Conservation (phyloP, 2,797 vertebrate genomes). For the Sebastes minor region DNA sequence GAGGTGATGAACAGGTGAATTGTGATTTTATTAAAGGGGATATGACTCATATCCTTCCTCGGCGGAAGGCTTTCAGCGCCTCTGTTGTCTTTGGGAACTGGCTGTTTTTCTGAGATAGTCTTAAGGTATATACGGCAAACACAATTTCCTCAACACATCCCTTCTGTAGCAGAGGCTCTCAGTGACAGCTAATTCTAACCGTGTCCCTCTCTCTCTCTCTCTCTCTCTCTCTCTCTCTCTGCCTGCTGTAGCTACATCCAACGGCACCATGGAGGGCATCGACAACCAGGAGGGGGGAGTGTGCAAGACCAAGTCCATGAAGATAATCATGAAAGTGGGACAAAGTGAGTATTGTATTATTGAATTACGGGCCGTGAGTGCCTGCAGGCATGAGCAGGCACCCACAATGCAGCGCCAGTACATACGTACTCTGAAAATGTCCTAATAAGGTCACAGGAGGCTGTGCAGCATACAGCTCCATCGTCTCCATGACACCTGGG, state of each 20-base stretch:
- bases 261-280: conserved; percentile 97
- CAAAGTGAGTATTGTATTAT: conserved; percentile 89
- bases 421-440: conserved; percentile 11
- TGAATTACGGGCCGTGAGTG: neutral
- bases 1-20: conserved; percentile 55
- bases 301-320: conserved; percentile 98
- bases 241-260: conserved; percentile 90
- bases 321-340: conserved; percentile 99
- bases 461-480: conserved; percentile 9
- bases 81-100: conserved; percentile 35
- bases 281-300: conserved; percentile 99
- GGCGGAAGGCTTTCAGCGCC: neutral
- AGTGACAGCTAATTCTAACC: conserved; percentile 28
- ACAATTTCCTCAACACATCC: conserved; percentile 2
- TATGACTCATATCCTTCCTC: conserved; percentile 48
- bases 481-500: conserved; percentile 67
- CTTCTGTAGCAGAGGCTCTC: neutral
- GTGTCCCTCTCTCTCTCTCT: neutral
- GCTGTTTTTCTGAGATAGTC: conserved; percentile 39
- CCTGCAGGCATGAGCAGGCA: neutral
- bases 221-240: neutral
- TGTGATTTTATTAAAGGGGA: conserved; percentile 59
- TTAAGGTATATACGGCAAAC: neutral
- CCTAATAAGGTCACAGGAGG: conserved; percentile 52
- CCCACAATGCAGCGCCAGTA: neutral